A percentile compares a stretch with the other conserved stretches of the same genome.
These are phyloP conservation scores for Ischnus inquisitorius DNA, from an alignment of 2,888 invertebrate genomes.

Conservation along the genomic window DNA sequence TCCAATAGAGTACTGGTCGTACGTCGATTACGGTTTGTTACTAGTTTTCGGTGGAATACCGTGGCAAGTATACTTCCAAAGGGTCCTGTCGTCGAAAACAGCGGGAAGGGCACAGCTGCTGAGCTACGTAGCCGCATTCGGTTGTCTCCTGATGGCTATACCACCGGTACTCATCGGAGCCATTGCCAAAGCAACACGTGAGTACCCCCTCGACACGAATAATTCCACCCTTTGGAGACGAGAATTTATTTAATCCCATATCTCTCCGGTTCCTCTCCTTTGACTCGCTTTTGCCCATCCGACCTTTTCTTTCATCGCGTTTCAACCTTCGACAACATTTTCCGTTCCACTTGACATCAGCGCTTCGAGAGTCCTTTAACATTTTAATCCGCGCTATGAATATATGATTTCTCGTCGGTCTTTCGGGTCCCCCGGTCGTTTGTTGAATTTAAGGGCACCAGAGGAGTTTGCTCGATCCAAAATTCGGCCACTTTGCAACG, in stretches of 20 bases:
- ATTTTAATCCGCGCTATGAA: conserved; percentile 55
- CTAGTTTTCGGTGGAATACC: conserved; percentile 98
- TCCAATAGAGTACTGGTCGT: conserved; percentile 91
- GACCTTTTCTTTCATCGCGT: background rate
- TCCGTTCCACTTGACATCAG: conserved; percentile 46
- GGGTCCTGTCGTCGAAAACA: conserved; percentile 98
- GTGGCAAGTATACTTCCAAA: conserved; percentile 99
- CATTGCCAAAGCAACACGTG: conserved; percentile 97
- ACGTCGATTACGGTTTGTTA: conserved; percentile 95
- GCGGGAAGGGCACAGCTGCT: conserved; percentile 96
- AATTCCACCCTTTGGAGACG: conserved; percentile 24
- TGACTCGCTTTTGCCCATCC: background rate
- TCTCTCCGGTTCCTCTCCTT: background rate
- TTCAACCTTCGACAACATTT: conserved; percentile 19
- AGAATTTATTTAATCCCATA: background rate
- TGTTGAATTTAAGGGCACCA: conserved; percentile 22
- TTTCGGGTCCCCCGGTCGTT: conserved; percentile 16
- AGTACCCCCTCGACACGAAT: conserved; percentile 78
- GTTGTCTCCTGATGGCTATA: conserved; percentile 98
- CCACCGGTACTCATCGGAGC: conserved; percentile 99
- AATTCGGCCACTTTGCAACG: no score
- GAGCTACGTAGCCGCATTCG: conserved; percentile 98
- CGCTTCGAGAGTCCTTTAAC: conserved; percentile 22
- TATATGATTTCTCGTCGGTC: conserved; percentile 37
- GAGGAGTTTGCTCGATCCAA: no score